A percentile compares a stretch with the other conserved stretches of the same genome.
Evolutionary conservation across 2,797 vertebrate genomes (phyloP).

Genomic region (Harpagifer antarcticus): DNA sequence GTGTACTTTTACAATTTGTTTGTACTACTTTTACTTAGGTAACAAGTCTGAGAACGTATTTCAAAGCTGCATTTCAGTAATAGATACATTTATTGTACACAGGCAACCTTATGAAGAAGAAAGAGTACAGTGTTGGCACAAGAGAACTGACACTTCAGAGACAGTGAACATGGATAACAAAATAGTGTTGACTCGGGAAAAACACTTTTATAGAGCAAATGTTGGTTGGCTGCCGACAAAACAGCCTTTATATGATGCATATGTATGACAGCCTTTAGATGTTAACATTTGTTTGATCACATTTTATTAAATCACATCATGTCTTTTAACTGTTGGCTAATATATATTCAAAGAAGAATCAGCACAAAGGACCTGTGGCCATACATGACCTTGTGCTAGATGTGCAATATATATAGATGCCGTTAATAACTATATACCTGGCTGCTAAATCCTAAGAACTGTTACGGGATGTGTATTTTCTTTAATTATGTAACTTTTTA

Average conservation of each 20-base stretch:
- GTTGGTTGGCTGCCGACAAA: conserved; percentile 28
- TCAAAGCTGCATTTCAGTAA: not conserved
- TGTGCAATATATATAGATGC: too few species aligned
- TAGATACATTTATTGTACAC: not conserved
- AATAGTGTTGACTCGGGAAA: conserved; percentile 10
- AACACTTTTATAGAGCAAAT: not conserved
- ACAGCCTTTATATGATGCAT: conserved; percentile 38
- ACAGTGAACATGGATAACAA: conserved; percentile 12
- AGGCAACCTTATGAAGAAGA: not conserved
- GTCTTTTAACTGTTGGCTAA: conserved; percentile 42
- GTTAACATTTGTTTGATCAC: conserved; percentile 51
- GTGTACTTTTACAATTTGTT: too few species aligned
- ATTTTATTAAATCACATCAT: conserved; percentile 49
- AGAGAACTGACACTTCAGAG: conserved; percentile 15
- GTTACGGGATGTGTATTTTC: too few species aligned
- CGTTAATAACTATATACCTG: too few species aligned
- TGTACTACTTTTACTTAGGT: too few species aligned
- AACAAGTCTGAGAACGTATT: too few species aligned
- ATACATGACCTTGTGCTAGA: conserved; percentile 27
- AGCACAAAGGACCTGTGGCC: conserved; percentile 33
- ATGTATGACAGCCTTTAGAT: conserved; percentile 46
- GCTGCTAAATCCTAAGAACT: too few species aligned
- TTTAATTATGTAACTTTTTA: too few species aligned
- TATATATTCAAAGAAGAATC: conserved; percentile 47
- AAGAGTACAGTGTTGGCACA: not conserved